Percentiles rank a stretch among this genome's conserved stretches.
phyloP scores from a whole-genome alignment of 2,797 vertebrate genomes.

The Xiphophorus birchmanni region DNA sequence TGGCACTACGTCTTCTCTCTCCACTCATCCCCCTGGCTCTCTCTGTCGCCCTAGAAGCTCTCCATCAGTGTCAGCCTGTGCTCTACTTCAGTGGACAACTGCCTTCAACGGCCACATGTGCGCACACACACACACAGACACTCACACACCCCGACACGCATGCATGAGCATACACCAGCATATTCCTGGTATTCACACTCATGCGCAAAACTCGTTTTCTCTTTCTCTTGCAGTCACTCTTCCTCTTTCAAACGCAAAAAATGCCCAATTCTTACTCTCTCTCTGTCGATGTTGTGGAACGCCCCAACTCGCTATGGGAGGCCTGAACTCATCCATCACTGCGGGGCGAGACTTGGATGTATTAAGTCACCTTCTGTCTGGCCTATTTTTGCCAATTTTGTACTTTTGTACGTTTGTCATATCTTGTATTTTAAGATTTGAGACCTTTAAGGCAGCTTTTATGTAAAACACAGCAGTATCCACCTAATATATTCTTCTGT shows the following conservation, averaged over 20 bases:
- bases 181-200: slow-evolving; percentile 53
- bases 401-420: background rate
- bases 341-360: slow-evolving; percentile 39
- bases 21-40: slow-evolving; percentile 55
- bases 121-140: slow-evolving; percentile 23
- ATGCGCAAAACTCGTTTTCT: slow-evolving; percentile 63
- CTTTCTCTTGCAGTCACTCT: slow-evolving; percentile 52
- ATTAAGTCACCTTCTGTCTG: slow-evolving; percentile 58
- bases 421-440: background rate
- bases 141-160: slow-evolving; percentile 19
- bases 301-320: slow-evolving; percentile 56
- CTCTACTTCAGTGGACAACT: slow-evolving; percentile 69
- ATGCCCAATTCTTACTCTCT: slow-evolving; percentile 53
- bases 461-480: background rate
- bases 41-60: slow-evolving; percentile 52
- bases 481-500: background rate
- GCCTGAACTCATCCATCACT: slow-evolving; percentile 73
- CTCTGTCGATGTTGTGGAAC: slow-evolving; percentile 73
- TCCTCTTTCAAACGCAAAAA: slow-evolving; percentile 43
- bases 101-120: slow-evolving; percentile 41
- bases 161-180: slow-evolving; percentile 33
- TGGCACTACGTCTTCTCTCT: slow-evolving; percentile 60
- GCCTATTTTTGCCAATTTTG: slow-evolving; percentile 40
- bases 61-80: slow-evolving; percentile 76
- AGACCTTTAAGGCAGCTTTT: background rate